Evolutionary conservation across 2,113 vertebrate genomes (phyloP).

Genomic region (Fulmarus glacialis): DNA sequence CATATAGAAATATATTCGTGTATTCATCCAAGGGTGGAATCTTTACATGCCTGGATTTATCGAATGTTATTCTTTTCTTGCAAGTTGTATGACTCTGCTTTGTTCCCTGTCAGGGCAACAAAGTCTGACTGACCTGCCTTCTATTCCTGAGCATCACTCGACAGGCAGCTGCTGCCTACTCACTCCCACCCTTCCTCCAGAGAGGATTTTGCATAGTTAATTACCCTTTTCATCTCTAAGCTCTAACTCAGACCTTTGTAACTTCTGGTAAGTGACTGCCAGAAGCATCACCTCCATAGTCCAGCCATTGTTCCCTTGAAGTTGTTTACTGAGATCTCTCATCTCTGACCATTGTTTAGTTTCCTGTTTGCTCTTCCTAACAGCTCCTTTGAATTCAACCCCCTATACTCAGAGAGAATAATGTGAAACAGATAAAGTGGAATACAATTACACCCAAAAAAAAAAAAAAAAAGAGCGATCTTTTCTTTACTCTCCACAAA

Average conservation of each 20-base stretch:
- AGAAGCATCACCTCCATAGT: not conserved
- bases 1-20: not conserved
- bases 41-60: not conserved
- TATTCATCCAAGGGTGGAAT: not conserved
- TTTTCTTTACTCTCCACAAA: not conserved
- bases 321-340: not conserved
- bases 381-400: not conserved
- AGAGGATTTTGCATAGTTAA: not conserved
- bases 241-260: not conserved
- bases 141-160: not conserved
- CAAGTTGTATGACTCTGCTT: not conserved
- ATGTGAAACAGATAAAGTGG: not conserved
- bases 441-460: not conserved
- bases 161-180: not conserved
- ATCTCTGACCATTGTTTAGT: not conserved
- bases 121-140: not conserved
- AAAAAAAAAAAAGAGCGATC: too few species aligned
- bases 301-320: not conserved
- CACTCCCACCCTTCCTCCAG: not conserved
- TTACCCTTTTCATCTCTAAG: not conserved
- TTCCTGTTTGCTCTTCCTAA: slow-evolving; percentile 34
- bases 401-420: not conserved
- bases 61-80: not conserved
- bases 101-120: not conserved
- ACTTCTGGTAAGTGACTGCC: not conserved